Evolutionary conservation across 1,140 invertebrate species (phyloP).

Genomic region (Teleogryllus occipitalis): DNA sequence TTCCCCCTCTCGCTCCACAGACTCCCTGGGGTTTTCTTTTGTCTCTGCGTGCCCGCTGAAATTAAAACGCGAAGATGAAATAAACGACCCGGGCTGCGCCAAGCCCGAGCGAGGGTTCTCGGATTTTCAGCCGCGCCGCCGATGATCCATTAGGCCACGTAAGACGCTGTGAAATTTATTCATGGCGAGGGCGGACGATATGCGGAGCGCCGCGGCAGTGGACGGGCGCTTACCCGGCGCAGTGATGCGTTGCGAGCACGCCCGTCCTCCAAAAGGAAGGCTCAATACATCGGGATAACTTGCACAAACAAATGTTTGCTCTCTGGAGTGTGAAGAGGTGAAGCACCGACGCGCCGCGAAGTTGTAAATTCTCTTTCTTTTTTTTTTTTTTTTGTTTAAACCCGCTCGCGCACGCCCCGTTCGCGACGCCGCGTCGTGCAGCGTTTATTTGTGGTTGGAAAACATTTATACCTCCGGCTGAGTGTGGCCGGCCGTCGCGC

Average conservation of each 20-base stretch:
- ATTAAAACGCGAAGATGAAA: neutral
- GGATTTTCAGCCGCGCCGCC: too few relatives aligned
- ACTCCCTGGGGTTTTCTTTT: neutral
- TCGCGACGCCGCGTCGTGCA: neutral
- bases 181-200: neutral
- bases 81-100: neutral
- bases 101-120: neutral
- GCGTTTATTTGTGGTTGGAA: neutral
- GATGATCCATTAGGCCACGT: neutral
- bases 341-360: neutral
- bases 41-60: neutral
- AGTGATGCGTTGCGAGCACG: neutral
- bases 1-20: neutral
- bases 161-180: neutral
- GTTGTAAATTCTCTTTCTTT: neutral
- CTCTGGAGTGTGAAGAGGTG: neutral
- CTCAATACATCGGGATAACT: neutral
- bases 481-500: too few relatives aligned
- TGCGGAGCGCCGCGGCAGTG: too few relatives aligned
- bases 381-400: neutral
- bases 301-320: conserved; percentile 1
- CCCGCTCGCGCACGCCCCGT: neutral
- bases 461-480: neutral
- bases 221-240: neutral
- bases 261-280: neutral